These are phyloP conservation scores for Desoria tigrina DNA, from an alignment of 2,888 invertebrate species.

Conservation along the genomic window DNA sequence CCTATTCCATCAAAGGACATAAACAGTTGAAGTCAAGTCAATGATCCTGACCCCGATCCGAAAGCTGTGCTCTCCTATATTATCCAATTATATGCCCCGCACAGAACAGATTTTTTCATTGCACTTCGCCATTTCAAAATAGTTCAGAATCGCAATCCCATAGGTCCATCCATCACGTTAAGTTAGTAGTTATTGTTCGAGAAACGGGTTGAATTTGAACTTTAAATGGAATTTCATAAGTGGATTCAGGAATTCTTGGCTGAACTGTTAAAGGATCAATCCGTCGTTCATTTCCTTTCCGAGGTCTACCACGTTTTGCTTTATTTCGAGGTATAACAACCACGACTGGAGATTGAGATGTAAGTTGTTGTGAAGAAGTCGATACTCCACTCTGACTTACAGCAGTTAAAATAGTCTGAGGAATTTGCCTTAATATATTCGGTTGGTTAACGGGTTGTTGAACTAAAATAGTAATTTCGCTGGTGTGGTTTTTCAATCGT, in stretches of 20 bases:
- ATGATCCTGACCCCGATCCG: too few relatives aligned
- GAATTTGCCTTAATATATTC: background rate
- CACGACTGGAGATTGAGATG: conserved; percentile 32
- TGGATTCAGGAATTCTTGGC: conserved; percentile 32
- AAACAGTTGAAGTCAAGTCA: too few relatives aligned
- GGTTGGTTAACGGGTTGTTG: background rate
- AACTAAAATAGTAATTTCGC: background rate
- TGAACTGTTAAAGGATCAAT: conserved; percentile 23
- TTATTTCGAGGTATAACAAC: conserved; percentile 23
- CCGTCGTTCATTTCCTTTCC: conserved; percentile 48
- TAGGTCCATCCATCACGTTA: too few relatives aligned
- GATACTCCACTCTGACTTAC: background rate
- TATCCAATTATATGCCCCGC: too few relatives aligned
- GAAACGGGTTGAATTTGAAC: conserved; percentile 6
- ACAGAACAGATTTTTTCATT: too few relatives aligned
- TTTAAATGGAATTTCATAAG: conserved; percentile 11
- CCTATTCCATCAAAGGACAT: too few relatives aligned
- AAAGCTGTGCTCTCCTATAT: too few relatives aligned
- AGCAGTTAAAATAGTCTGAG: conserved; percentile 1
- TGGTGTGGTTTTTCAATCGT: background rate
- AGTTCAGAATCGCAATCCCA: too few relatives aligned
- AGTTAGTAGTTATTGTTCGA: background rate
- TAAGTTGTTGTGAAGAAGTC: conserved; percentile 16
- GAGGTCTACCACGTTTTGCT: conserved; percentile 48
- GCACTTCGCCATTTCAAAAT: too few relatives aligned